Evolutionary conservation across 2,113 vertebrate species (phyloP).

Genomic region (Nothobranchius kuhntae): DNA sequence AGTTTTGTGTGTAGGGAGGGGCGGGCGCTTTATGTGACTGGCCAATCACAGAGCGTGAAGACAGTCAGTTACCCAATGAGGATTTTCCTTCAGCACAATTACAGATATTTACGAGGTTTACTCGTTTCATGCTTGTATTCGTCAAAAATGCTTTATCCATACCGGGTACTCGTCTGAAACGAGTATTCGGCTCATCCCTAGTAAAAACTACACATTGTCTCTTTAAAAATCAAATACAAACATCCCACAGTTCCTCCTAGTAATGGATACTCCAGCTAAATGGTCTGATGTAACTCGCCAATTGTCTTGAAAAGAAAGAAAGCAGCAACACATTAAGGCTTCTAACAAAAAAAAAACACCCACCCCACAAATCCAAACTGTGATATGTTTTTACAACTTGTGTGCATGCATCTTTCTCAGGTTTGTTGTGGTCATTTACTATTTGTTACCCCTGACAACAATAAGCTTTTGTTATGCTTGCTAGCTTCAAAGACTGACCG

Average conservation of each 20-base stretch:
- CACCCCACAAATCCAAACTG: background rate
- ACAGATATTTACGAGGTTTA: too few relatives aligned
- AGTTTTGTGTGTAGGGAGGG: too few relatives aligned
- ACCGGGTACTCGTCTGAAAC: too few relatives aligned
- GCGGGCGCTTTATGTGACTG: too few relatives aligned
- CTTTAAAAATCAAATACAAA: constrained; percentile 28
- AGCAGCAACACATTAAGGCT: constrained; percentile 7
- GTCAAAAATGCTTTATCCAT: too few relatives aligned
- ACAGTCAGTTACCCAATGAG: too few relatives aligned
- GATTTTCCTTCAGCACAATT: too few relatives aligned
- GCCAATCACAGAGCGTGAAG: too few relatives aligned
- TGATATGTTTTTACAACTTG: constrained; percentile 9
- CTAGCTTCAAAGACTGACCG: constrained; percentile 15
- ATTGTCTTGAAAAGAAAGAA: constrained; percentile 12
- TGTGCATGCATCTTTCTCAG: background rate
- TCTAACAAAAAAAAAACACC: background rate
- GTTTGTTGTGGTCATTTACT: background rate
- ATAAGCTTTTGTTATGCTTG: constrained; percentile 3
- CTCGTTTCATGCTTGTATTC: too few relatives aligned
- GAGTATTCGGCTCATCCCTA: too few relatives aligned
- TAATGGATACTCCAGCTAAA: constrained; percentile 8
- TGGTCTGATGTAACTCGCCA: constrained; percentile 10
- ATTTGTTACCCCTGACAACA: constrained; percentile 15
- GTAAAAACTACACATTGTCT: too few relatives aligned
- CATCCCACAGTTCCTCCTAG: constrained; percentile 37